A percentile compares a stretch with the other conserved stretches of the same genome.
Conservation (phyloP, 2,113 vertebrate species). For the Neodontobutis hainanensis region DNA sequence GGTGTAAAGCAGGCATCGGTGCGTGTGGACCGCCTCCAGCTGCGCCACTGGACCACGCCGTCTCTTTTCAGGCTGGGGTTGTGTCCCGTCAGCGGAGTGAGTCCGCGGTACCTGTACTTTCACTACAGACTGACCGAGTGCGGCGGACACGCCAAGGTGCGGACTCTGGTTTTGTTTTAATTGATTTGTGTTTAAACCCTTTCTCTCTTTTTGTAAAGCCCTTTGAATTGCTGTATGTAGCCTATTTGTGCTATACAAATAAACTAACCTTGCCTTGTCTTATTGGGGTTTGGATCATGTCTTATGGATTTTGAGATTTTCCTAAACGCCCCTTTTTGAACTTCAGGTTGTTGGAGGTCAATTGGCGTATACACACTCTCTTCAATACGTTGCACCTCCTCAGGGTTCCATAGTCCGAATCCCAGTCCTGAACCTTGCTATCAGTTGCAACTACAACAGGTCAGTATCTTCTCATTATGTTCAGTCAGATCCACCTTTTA, state of each 20-base stretch:
- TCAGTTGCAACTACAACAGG: slow-evolving; percentile 73
- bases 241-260: no score
- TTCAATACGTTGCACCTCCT: slow-evolving; percentile 50
- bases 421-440: slow-evolving; percentile 45
- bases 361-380: slow-evolving; percentile 58
- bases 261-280: no score
- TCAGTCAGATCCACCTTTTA: no score
- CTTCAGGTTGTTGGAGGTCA: slow-evolving; percentile 59
- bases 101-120: slow-evolving; percentile 36
- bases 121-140: slow-evolving; percentile 33
- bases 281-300: no score
- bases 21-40: slow-evolving; percentile 38
- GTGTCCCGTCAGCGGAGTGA: slow-evolving; percentile 17
- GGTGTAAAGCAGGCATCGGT: slow-evolving; percentile 1
- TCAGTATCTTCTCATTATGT: slow-evolving; percentile 17
- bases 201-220: no score
- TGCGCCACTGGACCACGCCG: slow-evolving; percentile 19
- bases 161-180: not conserved
- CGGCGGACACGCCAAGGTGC: slow-evolving; percentile 5
- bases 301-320: no score
- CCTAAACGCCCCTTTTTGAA: not conserved
- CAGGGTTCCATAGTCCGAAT: slow-evolving; percentile 59
- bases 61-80: slow-evolving; percentile 33
- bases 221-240: no score
- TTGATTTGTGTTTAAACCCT: not conserved